These are phyloP conservation scores for Melikaiella ostensackeni DNA, from an alignment of 2,888 invertebrate species.

Conservation along the genomic window DNA sequence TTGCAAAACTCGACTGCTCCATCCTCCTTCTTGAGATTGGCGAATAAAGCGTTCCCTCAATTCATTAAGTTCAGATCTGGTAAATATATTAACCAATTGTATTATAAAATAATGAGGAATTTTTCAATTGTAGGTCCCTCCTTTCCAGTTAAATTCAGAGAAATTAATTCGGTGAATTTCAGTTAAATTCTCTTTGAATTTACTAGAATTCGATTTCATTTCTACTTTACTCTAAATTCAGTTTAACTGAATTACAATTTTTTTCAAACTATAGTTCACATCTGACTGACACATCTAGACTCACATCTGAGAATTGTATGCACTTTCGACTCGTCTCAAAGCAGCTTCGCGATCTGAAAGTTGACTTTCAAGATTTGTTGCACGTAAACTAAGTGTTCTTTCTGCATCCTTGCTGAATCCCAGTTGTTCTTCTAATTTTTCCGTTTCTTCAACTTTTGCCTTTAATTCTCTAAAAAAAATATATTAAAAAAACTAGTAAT, in stretches of 20 bases:
- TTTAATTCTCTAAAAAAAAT: conserved; percentile 58
- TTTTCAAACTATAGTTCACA: background rate
- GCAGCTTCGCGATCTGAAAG: conserved; percentile 65
- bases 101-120: background rate
- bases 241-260: too few relatives aligned
- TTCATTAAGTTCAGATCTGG: conserved; percentile 62
- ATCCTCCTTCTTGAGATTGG: conserved; percentile 66
- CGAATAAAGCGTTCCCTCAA: conserved; percentile 65
- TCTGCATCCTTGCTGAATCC: conserved; percentile 60
- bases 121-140: too few relatives aligned
- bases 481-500: background rate
- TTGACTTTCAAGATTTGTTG: conserved; percentile 62
- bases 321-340: conserved; percentile 64
- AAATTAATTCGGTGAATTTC: too few relatives aligned
- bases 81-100: background rate
- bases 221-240: too few relatives aligned
- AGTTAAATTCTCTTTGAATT: too few relatives aligned
- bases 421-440: conserved; percentile 60
- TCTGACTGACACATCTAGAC: too few relatives aligned
- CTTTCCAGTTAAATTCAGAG: too few relatives aligned
- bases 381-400: conserved; percentile 57
- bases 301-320: conserved; percentile 67
- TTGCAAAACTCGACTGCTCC: conserved; percentile 71
- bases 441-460: conserved; percentile 60
- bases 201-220: too few relatives aligned